Evolutionary conservation across 2,888 invertebrate species (phyloP).

Genomic region (Limenitis camilla): DNA sequence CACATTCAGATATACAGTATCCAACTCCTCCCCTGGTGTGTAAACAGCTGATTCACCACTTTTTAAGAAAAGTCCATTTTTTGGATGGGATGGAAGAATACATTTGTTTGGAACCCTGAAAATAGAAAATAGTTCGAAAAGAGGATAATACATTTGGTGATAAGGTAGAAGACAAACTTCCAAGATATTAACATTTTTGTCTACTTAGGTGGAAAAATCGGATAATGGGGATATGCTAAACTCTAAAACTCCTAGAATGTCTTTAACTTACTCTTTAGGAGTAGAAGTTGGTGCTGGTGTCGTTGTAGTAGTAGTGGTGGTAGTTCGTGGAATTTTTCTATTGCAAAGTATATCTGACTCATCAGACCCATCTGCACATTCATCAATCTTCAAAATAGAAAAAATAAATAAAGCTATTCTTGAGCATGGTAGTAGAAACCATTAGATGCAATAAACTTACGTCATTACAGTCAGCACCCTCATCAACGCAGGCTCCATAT

Average conservation of each 20-base stretch:
- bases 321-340: background rate
- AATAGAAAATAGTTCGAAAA: too few species aligned
- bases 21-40: background rate
- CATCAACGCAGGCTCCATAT: conserved; percentile 77
- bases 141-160: too few species aligned
- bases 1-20: conserved; percentile 25
- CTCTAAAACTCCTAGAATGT: background rate
- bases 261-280: background rate
- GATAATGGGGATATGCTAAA: background rate
- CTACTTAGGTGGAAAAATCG: too few species aligned
- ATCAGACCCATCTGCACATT: conserved; percentile 35
- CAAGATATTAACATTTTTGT: too few species aligned
- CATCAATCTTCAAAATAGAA: conserved; percentile 18
- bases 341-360: conserved; percentile 32
- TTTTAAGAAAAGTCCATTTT: conserved; percentile 32
- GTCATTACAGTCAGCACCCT: conserved; percentile 65
- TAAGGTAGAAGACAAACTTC: too few species aligned
- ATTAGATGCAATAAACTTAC: conserved; percentile 30
- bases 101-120: too few species aligned
- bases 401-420: conserved; percentile 29
- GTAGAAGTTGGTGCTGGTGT: conserved; percentile 11
- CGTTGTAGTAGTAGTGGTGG: conserved; percentile 28
- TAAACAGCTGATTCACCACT: background rate
- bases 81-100: conserved; percentile 45
- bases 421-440: conserved; percentile 30